Evolutionary conservation across 2,888 invertebrate species (phyloP).

Genomic region (Tridacna gigas): DNA sequence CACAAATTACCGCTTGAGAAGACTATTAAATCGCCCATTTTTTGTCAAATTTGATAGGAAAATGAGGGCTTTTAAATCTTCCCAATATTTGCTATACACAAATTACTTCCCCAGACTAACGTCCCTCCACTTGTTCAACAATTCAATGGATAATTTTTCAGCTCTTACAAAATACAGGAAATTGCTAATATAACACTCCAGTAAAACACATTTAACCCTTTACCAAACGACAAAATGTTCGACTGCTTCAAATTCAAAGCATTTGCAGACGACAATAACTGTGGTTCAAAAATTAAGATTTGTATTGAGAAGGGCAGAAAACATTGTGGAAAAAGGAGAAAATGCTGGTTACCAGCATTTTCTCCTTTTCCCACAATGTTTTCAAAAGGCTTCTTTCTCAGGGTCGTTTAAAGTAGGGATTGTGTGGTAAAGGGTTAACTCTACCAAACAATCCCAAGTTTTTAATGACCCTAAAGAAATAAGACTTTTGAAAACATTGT

Average conservation of each 20-base stretch:
- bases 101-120: slow-evolving; percentile 1
- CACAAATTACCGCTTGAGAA: slow-evolving; percentile 4
- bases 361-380: not conserved
- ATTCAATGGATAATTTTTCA: slow-evolving; percentile 33
- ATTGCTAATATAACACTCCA: slow-evolving; percentile 12
- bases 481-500: too few species aligned
- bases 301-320: not conserved
- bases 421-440: not conserved
- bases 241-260: too few species aligned
- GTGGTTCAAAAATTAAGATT: not conserved
- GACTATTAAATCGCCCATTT: slow-evolving; percentile 27
- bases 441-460: too few species aligned
- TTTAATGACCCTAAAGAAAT: too few species aligned
- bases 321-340: not conserved
- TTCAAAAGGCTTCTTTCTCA: not conserved
- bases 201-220: not conserved
- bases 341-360: not conserved
- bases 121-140: slow-evolving; percentile 12
- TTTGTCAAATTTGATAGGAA: slow-evolving; percentile 23
- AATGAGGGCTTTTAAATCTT: slow-evolving; percentile 23
- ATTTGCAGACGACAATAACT: not conserved
- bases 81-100: slow-evolving; percentile 24
- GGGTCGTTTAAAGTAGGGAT: not conserved
- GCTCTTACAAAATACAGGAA: slow-evolving; percentile 32
- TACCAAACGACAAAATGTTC: not conserved